phyloP scores from a whole-genome alignment of 2,888 invertebrate species.

The Ditula angustiorana region DNA sequence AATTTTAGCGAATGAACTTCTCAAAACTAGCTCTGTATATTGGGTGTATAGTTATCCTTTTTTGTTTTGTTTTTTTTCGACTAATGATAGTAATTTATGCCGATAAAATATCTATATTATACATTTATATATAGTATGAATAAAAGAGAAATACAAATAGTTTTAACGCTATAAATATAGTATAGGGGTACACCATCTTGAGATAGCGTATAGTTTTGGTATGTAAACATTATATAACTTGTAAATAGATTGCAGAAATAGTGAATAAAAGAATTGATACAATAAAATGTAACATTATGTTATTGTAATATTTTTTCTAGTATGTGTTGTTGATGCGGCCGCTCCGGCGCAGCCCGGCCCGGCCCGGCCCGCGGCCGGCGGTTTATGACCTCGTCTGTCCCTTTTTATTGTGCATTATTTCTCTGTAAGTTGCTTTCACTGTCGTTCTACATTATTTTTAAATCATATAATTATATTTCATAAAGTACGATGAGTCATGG shows the following conservation, averaged over 20 bases:
- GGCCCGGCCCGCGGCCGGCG: constrained; percentile 71
- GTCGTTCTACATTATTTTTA: constrained; percentile 84
- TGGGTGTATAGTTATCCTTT: constrained; percentile 83
- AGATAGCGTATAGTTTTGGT: constrained; percentile 82
- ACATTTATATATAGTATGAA: constrained; percentile 72
- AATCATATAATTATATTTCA: constrained; percentile 84
- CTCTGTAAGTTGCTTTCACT: constrained; percentile 84
- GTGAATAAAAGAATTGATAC: constrained; percentile 80
- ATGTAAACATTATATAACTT: constrained; percentile 81
- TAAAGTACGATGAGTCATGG: constrained; percentile 83
- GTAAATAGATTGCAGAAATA: constrained; percentile 81
- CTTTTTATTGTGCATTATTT: constrained; percentile 80
- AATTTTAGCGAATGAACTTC: constrained; percentile 72
- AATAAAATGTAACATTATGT: constrained; percentile 80
- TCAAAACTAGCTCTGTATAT: constrained; percentile 80
- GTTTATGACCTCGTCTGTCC: constrained; percentile 64
- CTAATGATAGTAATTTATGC: constrained; percentile 85
- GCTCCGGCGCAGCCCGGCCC: constrained; percentile 55
- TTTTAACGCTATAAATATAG: constrained; percentile 84
- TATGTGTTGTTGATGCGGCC: constrained; percentile 58
- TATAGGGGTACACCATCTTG: constrained; percentile 79
- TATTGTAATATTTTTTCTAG: constrained; percentile 79
- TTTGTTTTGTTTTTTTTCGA: constrained; percentile 74
- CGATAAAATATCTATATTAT: constrained; percentile 67
- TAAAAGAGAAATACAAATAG: constrained; percentile 82